Evolutionary conservation across 1,140 invertebrate species (phyloP).

Genomic region (Ylistrum balloti): DNA sequence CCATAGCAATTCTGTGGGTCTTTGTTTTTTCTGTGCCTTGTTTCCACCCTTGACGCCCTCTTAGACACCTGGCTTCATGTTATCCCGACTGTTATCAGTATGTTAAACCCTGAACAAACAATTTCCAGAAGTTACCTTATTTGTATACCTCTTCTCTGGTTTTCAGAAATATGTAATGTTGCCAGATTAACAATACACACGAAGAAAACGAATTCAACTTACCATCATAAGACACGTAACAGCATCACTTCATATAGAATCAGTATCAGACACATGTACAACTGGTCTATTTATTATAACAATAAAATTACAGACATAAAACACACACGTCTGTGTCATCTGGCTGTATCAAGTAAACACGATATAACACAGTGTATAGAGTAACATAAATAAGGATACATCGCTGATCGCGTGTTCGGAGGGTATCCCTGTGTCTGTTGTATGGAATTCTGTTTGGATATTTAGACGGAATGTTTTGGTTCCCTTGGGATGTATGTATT

Average conservation of each 20-base stretch:
- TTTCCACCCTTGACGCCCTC: no score
- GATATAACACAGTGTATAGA: neutral
- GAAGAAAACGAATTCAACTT: neutral
- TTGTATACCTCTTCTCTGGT: no score
- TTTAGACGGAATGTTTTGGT: neutral
- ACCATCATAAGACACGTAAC: neutral
- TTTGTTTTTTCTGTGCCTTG: no score
- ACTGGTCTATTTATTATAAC: slow-evolving; percentile 7
- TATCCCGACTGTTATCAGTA: no score
- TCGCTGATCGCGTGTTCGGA: neutral
- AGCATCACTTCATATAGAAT: neutral
- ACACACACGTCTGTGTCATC: neutral
- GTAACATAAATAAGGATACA: neutral
- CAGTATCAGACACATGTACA: neutral
- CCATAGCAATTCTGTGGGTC: no score
- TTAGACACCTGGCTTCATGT: no score
- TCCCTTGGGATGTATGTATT: neutral
- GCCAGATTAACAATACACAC: neutral
- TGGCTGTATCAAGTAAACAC: neutral
- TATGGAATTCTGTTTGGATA: neutral
- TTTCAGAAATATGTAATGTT: neutral
- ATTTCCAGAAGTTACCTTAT: no score
- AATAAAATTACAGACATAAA: neutral
- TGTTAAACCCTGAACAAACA: no score
- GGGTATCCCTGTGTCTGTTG: neutral